Evolutionary conservation across 1,140 invertebrate species (phyloP), one percentile per base, ranked within the genome.

Genomic region (Apocrypta bakeri): DNA sequence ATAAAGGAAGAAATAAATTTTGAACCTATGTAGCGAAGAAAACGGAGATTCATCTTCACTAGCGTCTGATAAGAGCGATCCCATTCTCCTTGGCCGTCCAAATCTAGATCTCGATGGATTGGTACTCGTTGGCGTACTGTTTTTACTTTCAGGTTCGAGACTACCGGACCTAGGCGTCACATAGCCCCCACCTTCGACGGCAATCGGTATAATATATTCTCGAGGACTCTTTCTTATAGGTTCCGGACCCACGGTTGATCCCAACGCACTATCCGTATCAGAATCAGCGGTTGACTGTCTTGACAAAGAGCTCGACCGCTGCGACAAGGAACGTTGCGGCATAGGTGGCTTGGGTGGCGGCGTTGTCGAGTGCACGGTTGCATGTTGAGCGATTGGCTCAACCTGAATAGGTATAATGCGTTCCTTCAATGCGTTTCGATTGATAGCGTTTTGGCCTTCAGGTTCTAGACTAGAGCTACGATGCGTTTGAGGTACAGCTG

Each of bases 121-220:
- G 1, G 85, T 81, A 66, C 85, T 88, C 2, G 89, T 92, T 2
- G 93, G 91, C 1, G 93, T 93, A 42, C 92, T 92, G 63, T 90
- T 93, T 63, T 94, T 93, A 81, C 95, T 95, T 25, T 93, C 94
- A 1, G 95, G 95, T 88, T 96, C 96, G 29, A 96, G 92, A 87
- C 95, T 96, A 81, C 95, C 94, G 71, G 95, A 95, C 29, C 95
- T 92, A 21, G 96, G 96, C 25, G 96, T 97, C 29, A 97, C 95
- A 88, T 95, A 97, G 74, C 96, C 96, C 82, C 96, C 96, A 82
- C 96, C 96, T 92, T 98, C 97, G 64, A 98, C 95, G 21, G 96
- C 96, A 86, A 98, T 98, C 0, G 97, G 97, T 91, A 98, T 98
- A 87, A 98, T 97, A 86, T 97, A 97, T 91, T 98, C 97, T 24